Evolutionary conservation across 2,113 vertebrate genomes (phyloP), one percentile per base, ranked within the genome.

Genomic region (Muscicapa adusta): DNA sequence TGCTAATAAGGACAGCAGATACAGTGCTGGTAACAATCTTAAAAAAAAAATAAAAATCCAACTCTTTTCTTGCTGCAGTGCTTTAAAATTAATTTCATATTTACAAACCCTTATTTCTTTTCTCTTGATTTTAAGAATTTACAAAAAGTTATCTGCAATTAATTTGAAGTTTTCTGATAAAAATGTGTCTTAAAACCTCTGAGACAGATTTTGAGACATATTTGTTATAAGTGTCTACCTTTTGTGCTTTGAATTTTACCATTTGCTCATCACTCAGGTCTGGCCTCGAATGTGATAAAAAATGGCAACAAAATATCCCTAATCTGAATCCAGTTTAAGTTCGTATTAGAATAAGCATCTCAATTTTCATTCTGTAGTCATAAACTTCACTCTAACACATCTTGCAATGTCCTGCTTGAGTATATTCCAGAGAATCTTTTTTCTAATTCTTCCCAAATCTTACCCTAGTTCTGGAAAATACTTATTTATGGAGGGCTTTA

Each of bases 91-190:
- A 45, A 4, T 81, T 61, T 42, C 43, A 28, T 14, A 45, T 19
- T 66, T 71, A 54, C 9, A 53, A 65, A 38, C 0, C 0, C 1
- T 1, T 31, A 5, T 45, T 60, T 56, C 5, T 47, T 86, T 53
- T 11, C 31, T 48, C 28, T 45, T 53, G 18, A 61, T 8, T 78
- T 74, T 28, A 72, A 67, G 25, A 83, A 24, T 10, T 79, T 83
- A 36, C 18, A 76, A 33, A 34, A 80, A 83, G 8, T 5, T 62
- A 11, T 45, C 5, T 34, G 13, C 17, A 50, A 8, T 23, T 80
- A 47, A 51, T 54, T 63, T 60, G 29, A 84, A 65, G 53, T 10
- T 47, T 76, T 61, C 4, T 67, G 29, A 18, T 47, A 67, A 28
- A 88, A 86, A 38, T 72, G 14, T 57, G 0, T 68, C 26, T 86